phyloP scores from a whole-genome alignment of 2,113 vertebrate genomes.

The Herpetotheres cachinnans region DNA sequence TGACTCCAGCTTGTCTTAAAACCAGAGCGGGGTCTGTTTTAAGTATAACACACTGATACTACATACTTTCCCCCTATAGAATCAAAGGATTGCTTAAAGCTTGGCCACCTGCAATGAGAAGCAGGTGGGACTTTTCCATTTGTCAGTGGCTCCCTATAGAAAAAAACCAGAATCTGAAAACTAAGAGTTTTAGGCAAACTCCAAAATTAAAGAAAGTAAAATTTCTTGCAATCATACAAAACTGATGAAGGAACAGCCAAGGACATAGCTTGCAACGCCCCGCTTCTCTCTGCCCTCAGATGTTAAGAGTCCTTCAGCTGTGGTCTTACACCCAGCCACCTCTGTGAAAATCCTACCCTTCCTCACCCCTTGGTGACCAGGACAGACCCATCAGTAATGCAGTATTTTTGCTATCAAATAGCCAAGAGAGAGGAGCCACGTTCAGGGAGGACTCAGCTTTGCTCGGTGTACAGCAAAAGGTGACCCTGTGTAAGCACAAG shows the following conservation, averaged over 20 bases:
- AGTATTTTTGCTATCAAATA: not conserved
- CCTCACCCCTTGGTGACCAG: not conserved
- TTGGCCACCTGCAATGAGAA: not conserved
- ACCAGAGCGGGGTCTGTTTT: not conserved
- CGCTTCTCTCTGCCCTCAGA: not conserved
- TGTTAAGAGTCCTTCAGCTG: not conserved
- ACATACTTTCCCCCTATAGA: fast-evolving
- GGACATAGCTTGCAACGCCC: fast-evolving
- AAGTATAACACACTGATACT: not conserved
- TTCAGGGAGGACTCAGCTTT: not conserved
- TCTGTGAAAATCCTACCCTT: not conserved
- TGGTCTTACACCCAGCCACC: not conserved
- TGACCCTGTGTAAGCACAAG: not conserved
- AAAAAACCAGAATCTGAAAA: not conserved
- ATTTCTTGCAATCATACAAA: not conserved
- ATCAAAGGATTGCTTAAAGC: not conserved
- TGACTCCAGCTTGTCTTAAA: not conserved
- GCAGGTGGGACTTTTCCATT: not conserved
- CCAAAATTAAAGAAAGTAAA: not conserved
- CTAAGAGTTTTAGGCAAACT: not conserved
- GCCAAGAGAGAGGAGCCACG: not conserved
- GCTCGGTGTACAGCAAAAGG: not conserved
- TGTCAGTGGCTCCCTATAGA: not conserved
- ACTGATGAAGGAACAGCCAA: not conserved
- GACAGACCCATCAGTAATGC: not conserved